Percentiles rank a stretch among this genome's conserved stretches.
Evolutionary conservation across 1,140 invertebrate species (phyloP).

Genomic region (Oppia nitens): DNA sequence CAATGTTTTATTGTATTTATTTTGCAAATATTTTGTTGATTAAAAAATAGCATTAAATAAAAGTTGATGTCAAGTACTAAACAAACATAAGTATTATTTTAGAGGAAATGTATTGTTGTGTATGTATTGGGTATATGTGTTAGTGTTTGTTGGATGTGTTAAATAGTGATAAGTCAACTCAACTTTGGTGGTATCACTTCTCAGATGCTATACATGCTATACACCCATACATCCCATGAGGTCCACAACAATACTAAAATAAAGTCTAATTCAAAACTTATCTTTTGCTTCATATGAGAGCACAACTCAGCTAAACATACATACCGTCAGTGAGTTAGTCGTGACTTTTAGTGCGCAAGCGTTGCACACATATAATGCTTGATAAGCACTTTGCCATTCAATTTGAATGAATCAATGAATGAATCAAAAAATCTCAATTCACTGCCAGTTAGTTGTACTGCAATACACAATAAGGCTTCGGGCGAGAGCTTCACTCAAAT

Average conservation of each 20-base stretch:
- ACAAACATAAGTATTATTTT: not conserved
- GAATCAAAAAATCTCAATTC: too few relatives aligned
- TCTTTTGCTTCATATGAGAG: not conserved
- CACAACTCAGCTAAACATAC: not conserved
- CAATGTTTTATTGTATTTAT: not conserved
- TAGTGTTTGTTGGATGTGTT: not conserved
- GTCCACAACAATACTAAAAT: not conserved
- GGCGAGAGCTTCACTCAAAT: too few relatives aligned
- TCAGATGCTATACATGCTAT: not conserved
- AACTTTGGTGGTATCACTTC: not conserved
- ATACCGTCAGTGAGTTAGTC: not conserved
- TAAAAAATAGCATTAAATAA: not conserved
- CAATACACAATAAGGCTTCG: too few relatives aligned
- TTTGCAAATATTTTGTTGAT: not conserved
- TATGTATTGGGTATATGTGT: not conserved
- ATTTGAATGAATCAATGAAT: too few relatives aligned
- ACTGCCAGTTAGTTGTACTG: too few relatives aligned
- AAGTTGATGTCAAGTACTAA: not conserved
- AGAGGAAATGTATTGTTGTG: not conserved
- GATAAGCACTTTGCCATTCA: not conserved
- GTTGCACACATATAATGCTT: not conserved
- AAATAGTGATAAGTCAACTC: not conserved
- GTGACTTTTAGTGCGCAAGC: not conserved
- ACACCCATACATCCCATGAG: not conserved
- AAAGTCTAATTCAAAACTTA: not conserved